Evolutionary conservation across 2,113 vertebrate species (phyloP).

Genomic region (Amblyornis subalaris): DNA sequence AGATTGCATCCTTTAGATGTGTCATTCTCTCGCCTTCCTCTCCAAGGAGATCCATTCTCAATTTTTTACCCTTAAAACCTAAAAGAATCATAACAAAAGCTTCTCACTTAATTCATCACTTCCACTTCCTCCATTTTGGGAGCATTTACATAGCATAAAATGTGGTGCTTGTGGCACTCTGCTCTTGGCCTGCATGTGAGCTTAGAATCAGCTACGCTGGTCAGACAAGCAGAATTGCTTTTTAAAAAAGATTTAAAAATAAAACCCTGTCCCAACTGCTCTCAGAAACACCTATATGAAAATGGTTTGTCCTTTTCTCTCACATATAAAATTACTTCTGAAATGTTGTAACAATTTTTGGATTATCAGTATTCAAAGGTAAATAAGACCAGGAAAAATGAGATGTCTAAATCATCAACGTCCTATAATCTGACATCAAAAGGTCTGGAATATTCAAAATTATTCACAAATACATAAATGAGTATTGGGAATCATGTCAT

Average conservation of each 20-base stretch:
- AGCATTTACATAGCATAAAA: background rate
- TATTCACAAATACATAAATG: background rate
- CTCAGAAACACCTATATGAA: background rate
- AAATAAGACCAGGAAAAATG: background rate
- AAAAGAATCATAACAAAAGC: conserved; percentile 60
- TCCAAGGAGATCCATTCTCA: conserved; percentile 57
- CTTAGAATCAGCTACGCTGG: background rate
- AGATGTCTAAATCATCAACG: background rate
- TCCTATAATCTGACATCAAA: background rate
- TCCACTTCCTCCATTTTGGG: conserved; percentile 29
- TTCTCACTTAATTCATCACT: conserved; percentile 58
- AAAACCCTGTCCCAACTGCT: background rate
- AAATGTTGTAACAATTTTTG: background rate
- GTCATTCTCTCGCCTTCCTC: conserved; percentile 53
- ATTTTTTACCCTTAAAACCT: conserved; percentile 55
- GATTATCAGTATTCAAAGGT: background rate
- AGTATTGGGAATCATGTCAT: background rate
- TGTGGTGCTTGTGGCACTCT: background rate
- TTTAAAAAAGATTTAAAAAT: background rate
- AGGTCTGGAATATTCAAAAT: background rate
- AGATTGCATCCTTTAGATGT: conserved; percentile 45
- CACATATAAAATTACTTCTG: background rate
- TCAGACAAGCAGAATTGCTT: background rate
- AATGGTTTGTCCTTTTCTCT: background rate
- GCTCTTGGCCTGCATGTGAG: background rate